Percentiles rank a stretch among this genome's conserved stretches.
Evolutionary conservation across 2,888 invertebrate species (phyloP).

Genomic region (Rhagonycha fulva): DNA sequence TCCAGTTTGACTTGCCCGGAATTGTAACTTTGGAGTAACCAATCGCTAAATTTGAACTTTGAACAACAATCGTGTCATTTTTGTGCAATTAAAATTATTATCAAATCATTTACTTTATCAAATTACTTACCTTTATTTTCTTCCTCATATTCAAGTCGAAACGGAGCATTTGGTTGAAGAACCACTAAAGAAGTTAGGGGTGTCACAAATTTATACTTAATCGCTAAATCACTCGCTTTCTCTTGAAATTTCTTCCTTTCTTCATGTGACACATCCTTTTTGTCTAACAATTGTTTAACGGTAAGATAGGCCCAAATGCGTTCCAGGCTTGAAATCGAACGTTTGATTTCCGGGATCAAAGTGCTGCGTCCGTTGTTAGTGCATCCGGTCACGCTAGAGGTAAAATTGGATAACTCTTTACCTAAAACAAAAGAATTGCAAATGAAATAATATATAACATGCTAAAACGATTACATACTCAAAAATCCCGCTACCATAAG

Average conservation of each 20-base stretch:
- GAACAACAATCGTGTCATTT: too few species aligned
- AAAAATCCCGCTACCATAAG: constrained; percentile 64
- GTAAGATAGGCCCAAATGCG: constrained; percentile 70
- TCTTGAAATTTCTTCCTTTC: constrained; percentile 50
- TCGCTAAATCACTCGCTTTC: constrained; percentile 60
- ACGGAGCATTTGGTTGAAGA: constrained; percentile 63
- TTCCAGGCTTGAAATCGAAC: constrained; percentile 47
- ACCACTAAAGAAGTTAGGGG: constrained; percentile 70
- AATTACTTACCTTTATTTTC: background rate
- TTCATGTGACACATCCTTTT: constrained; percentile 42
- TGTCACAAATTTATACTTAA: constrained; percentile 71
- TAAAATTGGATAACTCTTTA: background rate
- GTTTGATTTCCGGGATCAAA: constrained; percentile 1
- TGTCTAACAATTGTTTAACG: constrained; percentile 65
- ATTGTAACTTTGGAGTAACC: too few species aligned
- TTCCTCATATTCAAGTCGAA: background rate
- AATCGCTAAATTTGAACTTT: too few species aligned
- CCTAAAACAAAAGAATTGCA: too few species aligned
- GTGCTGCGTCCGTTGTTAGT: background rate
- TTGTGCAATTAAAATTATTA: background rate
- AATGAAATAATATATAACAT: too few species aligned
- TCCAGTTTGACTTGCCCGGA: too few species aligned
- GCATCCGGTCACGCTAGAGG: background rate
- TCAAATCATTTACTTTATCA: background rate
- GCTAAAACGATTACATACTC: constrained; percentile 8